phyloP scores from a whole-genome alignment of 1,140 invertebrate species.

The Pemphigus obesinymphae region DNA sequence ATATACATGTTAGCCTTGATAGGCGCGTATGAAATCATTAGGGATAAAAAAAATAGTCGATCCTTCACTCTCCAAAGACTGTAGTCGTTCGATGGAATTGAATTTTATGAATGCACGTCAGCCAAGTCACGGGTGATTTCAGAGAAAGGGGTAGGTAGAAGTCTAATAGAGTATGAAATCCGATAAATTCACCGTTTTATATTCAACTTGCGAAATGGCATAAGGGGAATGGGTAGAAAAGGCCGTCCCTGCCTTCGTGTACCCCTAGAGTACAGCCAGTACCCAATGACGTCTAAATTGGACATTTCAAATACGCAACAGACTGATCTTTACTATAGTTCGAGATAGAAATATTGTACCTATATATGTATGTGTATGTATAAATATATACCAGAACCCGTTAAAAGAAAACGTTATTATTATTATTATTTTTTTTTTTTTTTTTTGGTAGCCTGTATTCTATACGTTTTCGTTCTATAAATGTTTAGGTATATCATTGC shows the following conservation, averaged over 20 bases:
- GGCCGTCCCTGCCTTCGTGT: background rate
- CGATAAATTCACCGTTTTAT: slow-evolving; percentile 37
- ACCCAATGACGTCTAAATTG: slow-evolving; percentile 1
- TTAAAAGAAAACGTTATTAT: no score
- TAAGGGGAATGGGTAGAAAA: background rate
- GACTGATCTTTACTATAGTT: background rate
- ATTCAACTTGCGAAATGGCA: slow-evolving; percentile 18
- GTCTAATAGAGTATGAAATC: slow-evolving; percentile 41
- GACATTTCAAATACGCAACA: background rate
- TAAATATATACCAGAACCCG: no score
- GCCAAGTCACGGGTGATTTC: background rate
- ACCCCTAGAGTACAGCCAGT: background rate
- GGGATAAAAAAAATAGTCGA: background rate
- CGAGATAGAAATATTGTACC: background rate
- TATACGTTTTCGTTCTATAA: no score
- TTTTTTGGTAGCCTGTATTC: no score
- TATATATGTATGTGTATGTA: no score
- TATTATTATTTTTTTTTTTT: no score
- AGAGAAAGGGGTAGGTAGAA: background rate
- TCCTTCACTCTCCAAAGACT: no score
- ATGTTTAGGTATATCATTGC: no score
- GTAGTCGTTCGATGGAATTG: background rate
- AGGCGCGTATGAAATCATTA: slow-evolving; percentile 2
- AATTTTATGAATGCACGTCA: slow-evolving; percentile 30
- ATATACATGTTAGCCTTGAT: no score